Evolutionary conservation across 2,888 invertebrate genomes (phyloP).

Genomic region (Lochmaea capreae): DNA sequence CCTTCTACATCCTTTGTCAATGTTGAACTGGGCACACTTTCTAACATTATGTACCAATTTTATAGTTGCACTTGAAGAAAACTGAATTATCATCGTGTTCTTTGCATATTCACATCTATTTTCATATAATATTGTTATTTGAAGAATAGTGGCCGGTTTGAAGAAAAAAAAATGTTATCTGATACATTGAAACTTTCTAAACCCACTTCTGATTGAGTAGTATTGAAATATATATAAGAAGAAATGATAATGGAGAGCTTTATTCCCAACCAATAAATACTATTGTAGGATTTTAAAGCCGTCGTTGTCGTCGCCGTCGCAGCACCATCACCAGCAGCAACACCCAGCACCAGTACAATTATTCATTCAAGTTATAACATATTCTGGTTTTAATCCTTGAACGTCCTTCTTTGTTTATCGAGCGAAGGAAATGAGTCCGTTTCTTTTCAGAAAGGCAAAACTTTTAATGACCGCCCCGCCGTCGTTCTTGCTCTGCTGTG

Average conservation of each 20-base stretch:
- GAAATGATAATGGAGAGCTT: conserved; percentile 63
- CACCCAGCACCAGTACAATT: conserved; percentile 59
- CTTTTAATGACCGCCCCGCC: conserved; percentile 63
- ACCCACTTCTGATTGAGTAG: no score
- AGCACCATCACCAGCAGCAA: conserved; percentile 10
- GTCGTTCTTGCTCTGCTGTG: conserved; percentile 25
- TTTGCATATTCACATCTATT: no score
- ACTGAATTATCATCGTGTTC: no score
- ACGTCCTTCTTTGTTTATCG: conserved; percentile 61
- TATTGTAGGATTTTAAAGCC: conserved; percentile 63
- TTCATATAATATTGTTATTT: no score
- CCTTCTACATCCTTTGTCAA: no score
- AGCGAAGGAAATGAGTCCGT: conserved; percentile 63
- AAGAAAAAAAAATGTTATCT: no score
- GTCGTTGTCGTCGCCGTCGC: neutral
- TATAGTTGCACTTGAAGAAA: no score
- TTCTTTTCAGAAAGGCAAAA: conserved; percentile 65
- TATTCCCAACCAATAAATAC: conserved; percentile 63
- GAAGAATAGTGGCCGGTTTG: no score
- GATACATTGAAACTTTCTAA: no score
- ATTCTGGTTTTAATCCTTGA: conserved; percentile 64
- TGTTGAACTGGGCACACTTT: no score
- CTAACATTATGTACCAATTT: no score
- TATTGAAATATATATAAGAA: neutral
- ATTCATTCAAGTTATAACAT: conserved; percentile 67